These are phyloP conservation scores for Catharus fuscescens DNA, from an alignment of 2,113 vertebrate genomes.

Conservation along the genomic window DNA sequence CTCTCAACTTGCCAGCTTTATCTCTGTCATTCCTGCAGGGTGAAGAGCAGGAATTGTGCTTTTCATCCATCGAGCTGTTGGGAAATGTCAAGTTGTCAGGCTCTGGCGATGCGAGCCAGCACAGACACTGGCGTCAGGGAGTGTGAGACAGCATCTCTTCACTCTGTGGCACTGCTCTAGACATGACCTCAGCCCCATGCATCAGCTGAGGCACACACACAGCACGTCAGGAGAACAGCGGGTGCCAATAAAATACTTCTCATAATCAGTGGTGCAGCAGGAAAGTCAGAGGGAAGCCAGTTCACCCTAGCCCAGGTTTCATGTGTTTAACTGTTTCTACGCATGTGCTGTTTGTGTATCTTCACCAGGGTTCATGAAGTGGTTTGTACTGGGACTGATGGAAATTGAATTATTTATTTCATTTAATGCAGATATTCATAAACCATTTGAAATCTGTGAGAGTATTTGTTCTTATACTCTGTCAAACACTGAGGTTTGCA, in stretches of 20 bases:
- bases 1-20: neutral
- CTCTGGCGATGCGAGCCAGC: neutral
- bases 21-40: neutral
- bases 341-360: neutral
- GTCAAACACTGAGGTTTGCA: neutral
- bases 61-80: neutral
- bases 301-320: neutral
- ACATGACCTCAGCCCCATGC: neutral
- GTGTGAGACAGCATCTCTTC: neutral
- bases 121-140: neutral
- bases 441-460: neutral
- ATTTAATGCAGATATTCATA: neutral
- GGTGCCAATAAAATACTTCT: neutral
- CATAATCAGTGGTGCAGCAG: neutral
- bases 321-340: neutral
- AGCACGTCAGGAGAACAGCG: neutral
- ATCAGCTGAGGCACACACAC: neutral
- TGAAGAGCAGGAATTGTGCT: neutral
- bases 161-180: neutral
- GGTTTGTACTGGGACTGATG: neutral
- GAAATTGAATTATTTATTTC: neutral
- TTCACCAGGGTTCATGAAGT: neutral
- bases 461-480: neutral
- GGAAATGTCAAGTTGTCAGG: neutral
- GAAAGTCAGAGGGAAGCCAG: rapidly evolving